These are phyloP conservation scores for Siphonodentalium dalli DNA, from an alignment of 2,888 invertebrate species.

Conservation along the genomic window DNA sequence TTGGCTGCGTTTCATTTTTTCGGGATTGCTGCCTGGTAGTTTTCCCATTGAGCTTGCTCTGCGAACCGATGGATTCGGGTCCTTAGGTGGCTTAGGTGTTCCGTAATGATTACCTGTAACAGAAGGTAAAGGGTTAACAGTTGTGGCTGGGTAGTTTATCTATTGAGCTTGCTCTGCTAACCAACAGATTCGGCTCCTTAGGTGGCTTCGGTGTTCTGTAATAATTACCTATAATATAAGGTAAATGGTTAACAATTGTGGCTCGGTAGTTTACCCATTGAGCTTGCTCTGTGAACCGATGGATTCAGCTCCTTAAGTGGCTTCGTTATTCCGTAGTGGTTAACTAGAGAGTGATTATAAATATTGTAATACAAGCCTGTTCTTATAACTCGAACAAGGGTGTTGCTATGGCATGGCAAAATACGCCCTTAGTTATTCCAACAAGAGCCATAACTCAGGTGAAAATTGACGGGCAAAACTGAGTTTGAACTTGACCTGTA, in stretches of 20 bases:
- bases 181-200: constrained; percentile 50
- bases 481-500: no score
- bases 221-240: constrained; percentile 68
- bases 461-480: no score
- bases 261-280: constrained; percentile 64
- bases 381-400: no score
- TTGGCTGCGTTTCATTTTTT: constrained; percentile 68
- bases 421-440: no score
- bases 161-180: constrained; percentile 55
- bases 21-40: constrained; percentile 69
- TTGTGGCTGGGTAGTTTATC: constrained; percentile 67
- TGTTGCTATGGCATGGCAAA: no score
- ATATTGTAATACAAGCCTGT: no score
- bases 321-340: constrained; percentile 72
- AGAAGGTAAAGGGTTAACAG: neutral
- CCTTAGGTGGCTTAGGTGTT: constrained; percentile 69
- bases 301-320: constrained; percentile 64
- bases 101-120: constrained; percentile 71
- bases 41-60: constrained; percentile 56
- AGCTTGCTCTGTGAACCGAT: constrained; percentile 53
- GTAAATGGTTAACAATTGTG: constrained; percentile 60
- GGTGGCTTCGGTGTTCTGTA: constrained; percentile 72
- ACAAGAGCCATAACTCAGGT: no score
- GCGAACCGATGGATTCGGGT: constrained; percentile 48
- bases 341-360: no score